A percentile compares a stretch with the other conserved stretches of the same genome.
Conservation (phyloP, 2,888 invertebrate species). For the Acholoe squamosa region DNA sequence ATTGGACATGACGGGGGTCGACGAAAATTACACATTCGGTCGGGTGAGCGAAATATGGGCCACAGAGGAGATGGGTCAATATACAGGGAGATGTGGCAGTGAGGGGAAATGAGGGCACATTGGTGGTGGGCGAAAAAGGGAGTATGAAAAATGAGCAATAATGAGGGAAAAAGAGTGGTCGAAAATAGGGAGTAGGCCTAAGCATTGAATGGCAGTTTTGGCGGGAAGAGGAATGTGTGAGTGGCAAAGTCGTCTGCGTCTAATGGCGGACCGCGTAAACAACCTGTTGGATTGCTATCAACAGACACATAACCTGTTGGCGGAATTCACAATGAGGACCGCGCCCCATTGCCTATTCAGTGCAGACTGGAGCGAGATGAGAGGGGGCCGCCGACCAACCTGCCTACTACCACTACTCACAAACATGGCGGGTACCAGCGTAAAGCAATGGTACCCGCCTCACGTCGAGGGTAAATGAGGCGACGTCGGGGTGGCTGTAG, state of each 20-base stretch:
- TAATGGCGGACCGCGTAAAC: conserved; percentile 24
- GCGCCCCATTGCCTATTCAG: conserved; percentile 22
- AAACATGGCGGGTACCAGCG: neutral
- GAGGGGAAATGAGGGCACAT: no score
- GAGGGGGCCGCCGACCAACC: neutral
- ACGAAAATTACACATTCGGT: no score
- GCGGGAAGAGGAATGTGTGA: conserved; percentile 10
- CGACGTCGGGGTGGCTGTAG: neutral
- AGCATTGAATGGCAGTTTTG: neutral
- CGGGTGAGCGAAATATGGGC: no score
- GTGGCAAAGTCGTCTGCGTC: conserved; percentile 20
- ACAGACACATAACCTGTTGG: conserved; percentile 58
- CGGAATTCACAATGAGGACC: neutral
- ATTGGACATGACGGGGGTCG: no score
- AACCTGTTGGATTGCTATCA: conserved; percentile 56
- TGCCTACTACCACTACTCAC: neutral
- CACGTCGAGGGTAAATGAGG: conserved; percentile 31
- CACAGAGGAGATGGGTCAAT: no score
- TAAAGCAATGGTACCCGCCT: neutral
- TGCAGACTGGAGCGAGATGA: neutral
- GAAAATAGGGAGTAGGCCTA: neutral
- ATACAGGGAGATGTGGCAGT: no score
- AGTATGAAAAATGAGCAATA: neutral
- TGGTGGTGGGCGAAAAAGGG: neutral
- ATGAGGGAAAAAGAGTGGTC: neutral